Evolutionary conservation across 2,888 invertebrate genomes (phyloP).

Genomic region (Tortrix viridana): DNA sequence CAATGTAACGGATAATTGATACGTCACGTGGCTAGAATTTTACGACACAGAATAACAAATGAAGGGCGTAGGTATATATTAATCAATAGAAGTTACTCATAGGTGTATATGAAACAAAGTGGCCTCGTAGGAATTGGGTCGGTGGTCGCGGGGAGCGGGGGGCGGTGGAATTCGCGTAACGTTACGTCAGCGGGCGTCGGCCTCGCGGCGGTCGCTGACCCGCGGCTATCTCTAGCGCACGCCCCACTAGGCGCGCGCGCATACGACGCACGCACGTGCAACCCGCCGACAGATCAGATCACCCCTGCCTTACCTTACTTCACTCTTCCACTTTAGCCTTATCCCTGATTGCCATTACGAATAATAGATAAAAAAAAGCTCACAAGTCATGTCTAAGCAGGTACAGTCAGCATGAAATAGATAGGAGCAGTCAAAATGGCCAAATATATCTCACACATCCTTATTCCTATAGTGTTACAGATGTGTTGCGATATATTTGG

Average conservation of each 20-base stretch:
- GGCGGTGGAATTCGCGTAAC: conserved; percentile 79
- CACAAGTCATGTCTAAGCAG: too few species aligned
- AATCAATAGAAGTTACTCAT: conserved; percentile 66
- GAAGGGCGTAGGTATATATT: conserved; percentile 52
- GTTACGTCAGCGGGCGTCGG: conserved; percentile 83
- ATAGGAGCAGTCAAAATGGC: too few species aligned
- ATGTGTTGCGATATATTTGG: too few species aligned
- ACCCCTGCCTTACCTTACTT: conserved; percentile 3
- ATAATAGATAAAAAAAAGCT: too few species aligned
- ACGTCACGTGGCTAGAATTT: conserved; percentile 25
- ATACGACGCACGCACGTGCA: conserved; percentile 51
- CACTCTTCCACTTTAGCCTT: conserved; percentile 7
- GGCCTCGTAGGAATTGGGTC: conserved; percentile 82
- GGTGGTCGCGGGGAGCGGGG: conserved; percentile 58
- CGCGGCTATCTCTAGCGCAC: conserved; percentile 76
- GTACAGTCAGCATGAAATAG: too few species aligned
- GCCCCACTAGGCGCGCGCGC: conserved; percentile 69
- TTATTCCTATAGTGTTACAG: too few species aligned
- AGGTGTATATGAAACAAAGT: conserved; percentile 72
- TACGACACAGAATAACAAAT: conserved; percentile 2
- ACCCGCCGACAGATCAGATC: conserved; percentile 6
- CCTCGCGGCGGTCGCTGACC: conserved; percentile 80
- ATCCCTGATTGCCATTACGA: too few species aligned
- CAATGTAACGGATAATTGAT: conserved; percentile 20
- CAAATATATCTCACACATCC: too few species aligned